These are phyloP conservation scores for Molanna angustata DNA, from an alignment of 2,888 invertebrate genomes.

Conservation along the genomic window DNA sequence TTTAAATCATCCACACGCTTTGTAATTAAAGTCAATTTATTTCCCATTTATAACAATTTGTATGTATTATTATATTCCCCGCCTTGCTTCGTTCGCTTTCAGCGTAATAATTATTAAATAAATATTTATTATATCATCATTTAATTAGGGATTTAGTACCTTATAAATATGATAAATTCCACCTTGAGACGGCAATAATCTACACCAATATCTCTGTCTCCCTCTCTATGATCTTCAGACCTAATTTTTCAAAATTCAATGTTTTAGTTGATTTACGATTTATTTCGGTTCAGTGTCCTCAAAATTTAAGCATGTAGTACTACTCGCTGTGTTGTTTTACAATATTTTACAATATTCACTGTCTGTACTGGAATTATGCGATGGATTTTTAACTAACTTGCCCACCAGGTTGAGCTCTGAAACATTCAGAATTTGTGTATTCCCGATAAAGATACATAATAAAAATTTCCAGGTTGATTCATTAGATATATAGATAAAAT, in stretches of 20 bases:
- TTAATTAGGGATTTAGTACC: neutral
- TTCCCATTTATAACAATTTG: slow-evolving; percentile 19
- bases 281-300: no score
- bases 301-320: no score
- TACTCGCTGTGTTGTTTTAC: no score
- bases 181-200: neutral
- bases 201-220: neutral
- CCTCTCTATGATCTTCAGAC: neutral
- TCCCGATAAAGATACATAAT: no score
- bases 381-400: no score
- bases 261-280: no score
- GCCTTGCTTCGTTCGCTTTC: neutral
- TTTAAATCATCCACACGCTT: slow-evolving; percentile 15
- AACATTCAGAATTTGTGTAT: no score
- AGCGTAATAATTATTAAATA: slow-evolving; percentile 5
- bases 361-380: no score
- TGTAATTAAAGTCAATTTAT: slow-evolving; percentile 21
- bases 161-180: neutral
- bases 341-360: no score
- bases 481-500: no score
- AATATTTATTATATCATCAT: slow-evolving; percentile 12
- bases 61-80: neutral
- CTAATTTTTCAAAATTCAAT: neutral
- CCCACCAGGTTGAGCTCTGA: no score
- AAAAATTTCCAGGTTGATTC: no score